Base-by-base conservation (phyloP, 23 tunicate genomes). In the Phallusia fumigata region DNA sequence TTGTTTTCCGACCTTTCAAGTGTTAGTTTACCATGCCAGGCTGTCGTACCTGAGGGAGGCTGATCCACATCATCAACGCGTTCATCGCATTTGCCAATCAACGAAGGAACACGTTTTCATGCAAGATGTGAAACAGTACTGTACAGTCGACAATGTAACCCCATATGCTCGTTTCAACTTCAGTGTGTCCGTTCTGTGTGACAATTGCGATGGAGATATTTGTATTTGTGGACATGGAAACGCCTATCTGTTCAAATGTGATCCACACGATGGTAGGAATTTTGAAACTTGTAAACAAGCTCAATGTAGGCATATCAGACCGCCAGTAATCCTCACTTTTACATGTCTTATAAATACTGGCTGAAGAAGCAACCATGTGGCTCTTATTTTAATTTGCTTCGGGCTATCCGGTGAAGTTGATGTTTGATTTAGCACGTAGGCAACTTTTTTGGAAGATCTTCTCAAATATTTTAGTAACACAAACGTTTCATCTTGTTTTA, bases 11-110 rank as follows among this genome's bases (percentile, higher is more conserved):
- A n/a, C n/a, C n/a, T n/a, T n/a, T n/a, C n/a, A n/a, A n/a, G n/a
- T n/a, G n/a, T 40, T 40, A 5, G 47, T 40, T 40, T 10, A 5
- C 47, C 5, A 5, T 40, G 8, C 5, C 69, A 58, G 69, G 28
- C 13, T 58, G 13, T 58, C 69, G 8, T 58, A 58, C 16, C 28
- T 58, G 3, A 22, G 69, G 3, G 69, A 58, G 16, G 69, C 13
- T 58, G 69, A 58, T 58, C 69, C 69, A 58, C 69, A 58, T 16
- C 28, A 58, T 58, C 69, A 58, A 58, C 69, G 69, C 26, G 28
- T 58, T 24, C 69, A 24, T 58, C 69, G 69, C 28, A 58, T 58
- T 6, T 58, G 69, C 69, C 69, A 58, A 58, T 16, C 69, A 6
- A 58, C 69, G 5, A 13, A 58, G 28, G 69, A 58, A 13, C 69